Conservation (phyloP, 2,113 vertebrate species). For the Heterotilapia buettikoferi region DNA sequence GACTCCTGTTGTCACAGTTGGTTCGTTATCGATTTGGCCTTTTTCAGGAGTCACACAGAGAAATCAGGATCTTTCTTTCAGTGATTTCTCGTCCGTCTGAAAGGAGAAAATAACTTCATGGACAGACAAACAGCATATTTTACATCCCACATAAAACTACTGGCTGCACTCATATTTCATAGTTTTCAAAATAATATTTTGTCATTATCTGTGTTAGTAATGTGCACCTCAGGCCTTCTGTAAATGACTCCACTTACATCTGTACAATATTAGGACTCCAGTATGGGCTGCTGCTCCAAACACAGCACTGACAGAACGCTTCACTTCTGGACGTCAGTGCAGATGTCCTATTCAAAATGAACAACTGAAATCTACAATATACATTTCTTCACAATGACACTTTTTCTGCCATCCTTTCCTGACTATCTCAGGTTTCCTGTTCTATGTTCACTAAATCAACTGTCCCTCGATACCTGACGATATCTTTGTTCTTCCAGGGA, state of each 20-base stretch:
- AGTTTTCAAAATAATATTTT: background rate
- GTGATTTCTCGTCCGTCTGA: background rate
- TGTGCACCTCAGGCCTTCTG: background rate
- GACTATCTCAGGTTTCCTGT: background rate
- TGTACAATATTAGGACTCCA: background rate
- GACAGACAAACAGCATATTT: background rate
- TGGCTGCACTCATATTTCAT: background rate
- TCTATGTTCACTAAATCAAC: background rate
- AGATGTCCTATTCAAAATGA: fast-evolving
- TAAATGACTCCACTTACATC: background rate
- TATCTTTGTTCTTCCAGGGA: background rate
- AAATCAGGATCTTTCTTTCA: background rate
- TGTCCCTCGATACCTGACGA: background rate
- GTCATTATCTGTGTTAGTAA: background rate
- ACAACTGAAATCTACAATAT: background rate
- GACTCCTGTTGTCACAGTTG: background rate
- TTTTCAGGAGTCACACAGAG: background rate
- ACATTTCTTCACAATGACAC: background rate
- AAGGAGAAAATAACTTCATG: background rate
- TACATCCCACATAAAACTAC: background rate
- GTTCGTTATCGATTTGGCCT: background rate
- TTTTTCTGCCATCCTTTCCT: background rate
- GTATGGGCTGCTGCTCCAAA: background rate
- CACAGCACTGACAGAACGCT: background rate
- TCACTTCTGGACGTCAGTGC: background rate